Conservation (phyloP, 2,888 invertebrate species). For the Volucella bombylans region DNA sequence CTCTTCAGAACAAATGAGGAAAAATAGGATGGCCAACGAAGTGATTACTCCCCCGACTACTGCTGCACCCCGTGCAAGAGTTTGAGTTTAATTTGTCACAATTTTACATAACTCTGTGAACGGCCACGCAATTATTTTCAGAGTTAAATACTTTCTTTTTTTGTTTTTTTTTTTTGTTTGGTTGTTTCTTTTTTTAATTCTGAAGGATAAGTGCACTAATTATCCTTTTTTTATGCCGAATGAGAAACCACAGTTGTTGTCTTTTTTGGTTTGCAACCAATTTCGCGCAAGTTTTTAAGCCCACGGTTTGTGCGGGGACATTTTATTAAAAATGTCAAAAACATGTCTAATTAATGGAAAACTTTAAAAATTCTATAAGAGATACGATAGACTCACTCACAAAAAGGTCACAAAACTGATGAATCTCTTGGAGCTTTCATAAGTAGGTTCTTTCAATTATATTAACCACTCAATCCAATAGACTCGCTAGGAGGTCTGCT, state of each 20-base stretch:
- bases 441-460: no score
- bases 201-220: constrained; percentile 69
- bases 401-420: no score
- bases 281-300: no score
- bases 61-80: constrained; percentile 1
- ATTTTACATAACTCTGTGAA: constrained; percentile 58
- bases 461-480: no score
- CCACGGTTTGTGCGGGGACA: no score
- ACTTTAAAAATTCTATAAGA: no score
- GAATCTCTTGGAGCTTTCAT: no score
- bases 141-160: constrained; percentile 46
- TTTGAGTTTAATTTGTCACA: constrained; percentile 70
- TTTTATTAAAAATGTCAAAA: no score
- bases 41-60: constrained; percentile 37
- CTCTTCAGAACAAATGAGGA: constrained; percentile 55
- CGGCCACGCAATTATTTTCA: constrained; percentile 61
- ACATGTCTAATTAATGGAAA: no score
- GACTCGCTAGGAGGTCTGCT: no score
- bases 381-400: no score
- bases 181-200: constrained; percentile 43
- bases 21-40: constrained; percentile 45
- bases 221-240: constrained; percentile 59
- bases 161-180: constrained; percentile 24
- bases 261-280: not conserved
- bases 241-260: constrained; percentile 32